Percentiles rank a stretch among this genome's conserved stretches.
phyloP scores from a whole-genome alignment of 2,113 vertebrate genomes.

The Lanius collurio region DNA sequence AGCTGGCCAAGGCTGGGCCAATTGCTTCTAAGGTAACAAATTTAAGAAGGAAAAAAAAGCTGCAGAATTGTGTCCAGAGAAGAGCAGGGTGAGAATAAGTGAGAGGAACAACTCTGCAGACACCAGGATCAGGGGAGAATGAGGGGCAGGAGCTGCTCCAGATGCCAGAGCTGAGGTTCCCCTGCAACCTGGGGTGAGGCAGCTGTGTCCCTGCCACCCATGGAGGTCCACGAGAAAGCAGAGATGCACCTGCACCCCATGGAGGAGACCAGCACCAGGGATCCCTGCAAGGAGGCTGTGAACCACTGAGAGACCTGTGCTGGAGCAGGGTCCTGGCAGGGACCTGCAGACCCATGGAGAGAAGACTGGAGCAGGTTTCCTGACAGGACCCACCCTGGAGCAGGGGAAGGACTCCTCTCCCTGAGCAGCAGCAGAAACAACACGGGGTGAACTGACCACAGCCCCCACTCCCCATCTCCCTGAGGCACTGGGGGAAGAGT shows the following conservation, averaged over 20 bases:
- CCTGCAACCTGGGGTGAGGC: neutral
- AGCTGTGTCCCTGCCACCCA: neutral
- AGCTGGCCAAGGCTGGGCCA: neutral
- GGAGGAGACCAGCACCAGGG: fast-evolving
- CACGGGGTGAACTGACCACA: fast-evolving
- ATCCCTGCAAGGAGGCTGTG: neutral
- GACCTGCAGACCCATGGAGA: neutral
- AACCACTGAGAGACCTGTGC: neutral
- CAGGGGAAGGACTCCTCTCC: neutral
- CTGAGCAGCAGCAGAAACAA: neutral
- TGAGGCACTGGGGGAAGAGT: neutral
- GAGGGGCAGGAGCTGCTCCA: neutral
- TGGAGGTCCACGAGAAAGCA: fast-evolving
- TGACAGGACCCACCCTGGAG: neutral
- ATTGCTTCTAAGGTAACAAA: neutral
- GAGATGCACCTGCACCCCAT: neutral
- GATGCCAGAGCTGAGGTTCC: neutral
- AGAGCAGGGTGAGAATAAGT: neutral
- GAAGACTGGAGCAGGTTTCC: neutral
- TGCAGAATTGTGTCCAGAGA: no score
- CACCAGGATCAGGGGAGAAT: neutral
- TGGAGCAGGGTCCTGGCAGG: neutral
- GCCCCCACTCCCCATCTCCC: neutral
- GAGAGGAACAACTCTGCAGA: neutral
- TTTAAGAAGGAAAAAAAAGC: neutral